Evolutionary conservation across 2,797 vertebrate species (phyloP).

Genomic region (Antennarius maculatus): DNA sequence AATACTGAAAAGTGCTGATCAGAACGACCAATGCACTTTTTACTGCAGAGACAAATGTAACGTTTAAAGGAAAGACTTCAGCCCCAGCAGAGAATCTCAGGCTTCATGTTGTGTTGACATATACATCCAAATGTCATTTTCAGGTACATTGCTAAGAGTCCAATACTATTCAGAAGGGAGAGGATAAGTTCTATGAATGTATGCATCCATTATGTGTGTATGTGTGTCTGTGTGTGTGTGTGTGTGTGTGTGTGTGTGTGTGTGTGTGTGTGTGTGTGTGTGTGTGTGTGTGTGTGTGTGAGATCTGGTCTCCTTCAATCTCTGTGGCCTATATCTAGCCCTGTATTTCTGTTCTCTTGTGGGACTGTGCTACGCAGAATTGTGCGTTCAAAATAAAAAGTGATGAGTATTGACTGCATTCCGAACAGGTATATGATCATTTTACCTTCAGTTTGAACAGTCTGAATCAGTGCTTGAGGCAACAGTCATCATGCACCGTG

Average conservation of each 20-base stretch:
- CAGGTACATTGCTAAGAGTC: conserved; percentile 38
- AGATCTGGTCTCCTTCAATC: conserved; percentile 34
- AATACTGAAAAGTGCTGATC: conserved; percentile 60
- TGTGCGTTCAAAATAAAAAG: conserved; percentile 36
- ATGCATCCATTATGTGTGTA: background rate
- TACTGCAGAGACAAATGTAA: conserved; percentile 47
- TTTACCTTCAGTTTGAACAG: conserved; percentile 57
- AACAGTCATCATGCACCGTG: conserved; percentile 33
- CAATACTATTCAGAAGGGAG: conserved; percentile 30
- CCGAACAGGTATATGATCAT: conserved; percentile 57
- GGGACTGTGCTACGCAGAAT: conserved; percentile 55
- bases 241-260: conserved; percentile 3
- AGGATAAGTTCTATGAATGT: background rate
- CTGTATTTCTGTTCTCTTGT: conserved; percentile 41
- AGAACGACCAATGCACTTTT: conserved; percentile 58
- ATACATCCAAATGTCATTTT: conserved; percentile 74
- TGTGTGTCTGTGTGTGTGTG: background rate
- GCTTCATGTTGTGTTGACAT: conserved; percentile 48
- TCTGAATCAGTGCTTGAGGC: conserved; percentile 48
- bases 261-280: background rate
- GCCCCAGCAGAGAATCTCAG: conserved; percentile 27
- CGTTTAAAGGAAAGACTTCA: conserved; percentile 21
- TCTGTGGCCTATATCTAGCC: conserved; percentile 32
- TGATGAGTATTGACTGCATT: conserved; percentile 72
- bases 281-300: too few relatives aligned